Conservation (phyloP, 2,113 vertebrate species). For the Andinoacara biseriatus region DNA sequence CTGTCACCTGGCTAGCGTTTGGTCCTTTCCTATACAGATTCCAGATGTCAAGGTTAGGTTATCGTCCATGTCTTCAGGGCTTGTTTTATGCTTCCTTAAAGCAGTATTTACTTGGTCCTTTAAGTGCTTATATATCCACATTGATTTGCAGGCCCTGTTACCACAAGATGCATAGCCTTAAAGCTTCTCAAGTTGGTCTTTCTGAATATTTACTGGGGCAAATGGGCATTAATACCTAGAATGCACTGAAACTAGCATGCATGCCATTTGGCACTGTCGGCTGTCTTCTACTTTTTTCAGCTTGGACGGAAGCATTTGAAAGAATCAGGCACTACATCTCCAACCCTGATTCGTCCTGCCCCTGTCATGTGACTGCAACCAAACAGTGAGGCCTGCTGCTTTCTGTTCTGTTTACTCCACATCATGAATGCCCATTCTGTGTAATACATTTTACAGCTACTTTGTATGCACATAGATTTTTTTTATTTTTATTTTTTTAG, state of each 20-base stretch:
- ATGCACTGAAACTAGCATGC: neutral
- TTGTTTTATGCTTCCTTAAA: neutral
- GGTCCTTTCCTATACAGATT: neutral
- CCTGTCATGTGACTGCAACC: neutral
- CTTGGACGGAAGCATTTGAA: neutral
- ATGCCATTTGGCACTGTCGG: neutral
- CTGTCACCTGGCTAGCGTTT: neutral
- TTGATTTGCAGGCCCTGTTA: neutral
- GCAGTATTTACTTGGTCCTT: neutral
- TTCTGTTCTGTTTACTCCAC: neutral
- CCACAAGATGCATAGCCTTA: neutral
- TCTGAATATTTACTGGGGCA: neutral
- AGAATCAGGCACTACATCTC: neutral
- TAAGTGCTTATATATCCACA: neutral
- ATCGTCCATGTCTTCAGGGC: neutral
- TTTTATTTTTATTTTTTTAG: neutral
- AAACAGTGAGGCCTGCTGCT: neutral
- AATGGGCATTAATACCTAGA: neutral
- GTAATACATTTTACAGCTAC: neutral
- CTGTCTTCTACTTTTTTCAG: neutral
- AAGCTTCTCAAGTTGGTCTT: neutral
- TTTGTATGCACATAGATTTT: neutral
- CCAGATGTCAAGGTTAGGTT: neutral
- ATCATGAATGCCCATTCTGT: neutral
- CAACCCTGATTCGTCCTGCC: neutral